A percentile compares a stretch with the other conserved stretches of the same genome.
Evolutionary conservation across 1,140 invertebrate species (phyloP).

Genomic region (Varroa destructor): DNA sequence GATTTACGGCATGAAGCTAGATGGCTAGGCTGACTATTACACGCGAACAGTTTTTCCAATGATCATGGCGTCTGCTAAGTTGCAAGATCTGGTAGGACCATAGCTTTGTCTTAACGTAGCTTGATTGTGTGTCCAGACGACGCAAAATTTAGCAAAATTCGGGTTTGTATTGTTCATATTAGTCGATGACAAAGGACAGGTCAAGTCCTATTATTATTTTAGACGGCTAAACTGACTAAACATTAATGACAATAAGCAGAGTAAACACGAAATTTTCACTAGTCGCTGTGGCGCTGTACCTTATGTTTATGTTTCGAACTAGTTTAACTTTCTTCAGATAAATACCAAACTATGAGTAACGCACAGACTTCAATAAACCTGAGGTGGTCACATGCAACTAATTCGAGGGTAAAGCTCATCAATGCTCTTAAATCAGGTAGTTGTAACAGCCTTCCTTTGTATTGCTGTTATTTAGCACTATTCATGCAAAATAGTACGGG

Average conservation of each 20-base stretch:
- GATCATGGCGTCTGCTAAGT: too few species aligned
- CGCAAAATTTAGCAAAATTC: too few species aligned
- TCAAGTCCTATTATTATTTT: too few species aligned
- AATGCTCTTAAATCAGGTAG: neutral
- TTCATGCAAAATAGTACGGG: neutral
- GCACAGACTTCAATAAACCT: neutral
- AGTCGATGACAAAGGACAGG: too few species aligned
- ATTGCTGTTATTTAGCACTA: neutral
- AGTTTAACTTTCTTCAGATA: neutral
- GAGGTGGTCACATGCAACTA: conserved; percentile 7
- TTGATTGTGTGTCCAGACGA: too few species aligned
- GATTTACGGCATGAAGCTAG: too few species aligned
- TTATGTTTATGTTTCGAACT: neutral
- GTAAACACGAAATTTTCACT: neutral
- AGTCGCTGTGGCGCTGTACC: neutral
- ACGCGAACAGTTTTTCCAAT: too few species aligned
- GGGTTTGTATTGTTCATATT: too few species aligned
- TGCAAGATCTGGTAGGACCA: too few species aligned
- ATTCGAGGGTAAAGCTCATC: neutral
- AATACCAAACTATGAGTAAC: neutral
- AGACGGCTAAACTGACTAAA: neutral
- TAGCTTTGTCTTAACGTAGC: too few species aligned
- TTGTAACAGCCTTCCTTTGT: neutral
- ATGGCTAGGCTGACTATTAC: too few species aligned
- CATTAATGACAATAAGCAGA: neutral